A percentile compares a stretch with the other conserved stretches of the same genome.
phyloP scores from a whole-genome alignment of 1,140 invertebrate genomes.

The Melipona quadrifasciata region DNA sequence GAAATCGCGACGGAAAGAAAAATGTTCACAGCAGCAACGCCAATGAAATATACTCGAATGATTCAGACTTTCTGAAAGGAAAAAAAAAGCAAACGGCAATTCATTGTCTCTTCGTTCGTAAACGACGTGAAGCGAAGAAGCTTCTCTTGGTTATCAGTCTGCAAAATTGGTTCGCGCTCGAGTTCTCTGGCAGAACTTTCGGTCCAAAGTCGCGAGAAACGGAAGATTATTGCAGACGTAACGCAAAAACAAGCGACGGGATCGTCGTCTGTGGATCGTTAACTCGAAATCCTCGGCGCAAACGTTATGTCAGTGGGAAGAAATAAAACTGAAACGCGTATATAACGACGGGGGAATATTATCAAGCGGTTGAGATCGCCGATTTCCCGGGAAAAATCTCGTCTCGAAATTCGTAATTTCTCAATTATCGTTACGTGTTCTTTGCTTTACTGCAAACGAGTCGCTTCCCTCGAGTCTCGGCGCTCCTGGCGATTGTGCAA shows the following conservation, averaged over 20 bases:
- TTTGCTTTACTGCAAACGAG: conserved; percentile 5
- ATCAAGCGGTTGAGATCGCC: not conserved
- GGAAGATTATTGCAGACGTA: not conserved
- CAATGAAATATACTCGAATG: not conserved
- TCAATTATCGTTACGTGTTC: conserved; percentile 19
- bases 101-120: not conserved
- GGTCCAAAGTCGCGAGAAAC: not conserved
- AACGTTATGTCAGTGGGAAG: not conserved
- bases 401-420: not conserved
- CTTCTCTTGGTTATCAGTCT: not conserved
- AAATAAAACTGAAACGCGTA: not conserved
- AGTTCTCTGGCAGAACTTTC: not conserved
- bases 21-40: not conserved
- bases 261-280: not conserved
- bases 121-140: not conserved
- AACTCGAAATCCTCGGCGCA: not conserved
- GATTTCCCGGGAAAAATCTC: not conserved
- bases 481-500: conserved; percentile 9
- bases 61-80: not conserved
- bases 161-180: no score
- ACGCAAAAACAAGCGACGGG: not conserved
- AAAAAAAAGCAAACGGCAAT: not conserved
- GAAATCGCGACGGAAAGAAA: no score
- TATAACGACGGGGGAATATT: not conserved
- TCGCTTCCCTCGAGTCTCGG: conserved; percentile 10